Conservation (phyloP, 2,888 invertebrate genomes). For the Uloborus plumipes region DNA sequence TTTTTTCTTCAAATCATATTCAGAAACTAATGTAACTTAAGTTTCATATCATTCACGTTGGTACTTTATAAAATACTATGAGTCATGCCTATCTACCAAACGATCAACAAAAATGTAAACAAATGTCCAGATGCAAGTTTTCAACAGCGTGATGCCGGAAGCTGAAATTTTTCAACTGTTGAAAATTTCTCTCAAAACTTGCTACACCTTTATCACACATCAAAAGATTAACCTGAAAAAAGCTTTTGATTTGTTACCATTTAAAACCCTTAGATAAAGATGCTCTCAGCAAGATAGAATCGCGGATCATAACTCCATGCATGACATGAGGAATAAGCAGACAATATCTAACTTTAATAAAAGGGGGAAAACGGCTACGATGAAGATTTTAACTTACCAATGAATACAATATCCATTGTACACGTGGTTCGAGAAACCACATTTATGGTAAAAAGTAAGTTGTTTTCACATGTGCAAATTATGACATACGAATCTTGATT, state of each 20-base stretch:
- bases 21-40: too few relatives aligned
- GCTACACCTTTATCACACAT: not conserved
- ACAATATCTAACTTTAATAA: not conserved
- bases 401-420: constrained; percentile 58
- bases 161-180: not conserved
- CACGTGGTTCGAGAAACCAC: constrained; percentile 56
- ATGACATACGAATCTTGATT: constrained; percentile 32
- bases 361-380: not conserved
- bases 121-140: constrained; percentile 1
- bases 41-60: too few relatives aligned
- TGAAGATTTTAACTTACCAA: constrained; percentile 47
- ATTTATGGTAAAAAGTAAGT: constrained; percentile 20
- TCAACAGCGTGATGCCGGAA: constrained; percentile 5
- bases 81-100: not conserved
- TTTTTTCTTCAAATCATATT: too few relatives aligned
- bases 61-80: not conserved
- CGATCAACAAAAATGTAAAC: constrained; percentile 21
- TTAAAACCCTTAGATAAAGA: constrained; percentile 26
- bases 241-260: constrained; percentile 1
- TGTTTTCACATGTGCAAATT: constrained; percentile 47
- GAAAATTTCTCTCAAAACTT: not conserved
- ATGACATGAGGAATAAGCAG: not conserved
- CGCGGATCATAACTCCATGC: constrained; percentile 5
- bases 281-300: constrained; percentile 28
- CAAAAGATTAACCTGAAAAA: not conserved